phyloP scores from a whole-genome alignment of 2,888 invertebrate genomes.

The Stenoptilia bipunctidactyla region DNA sequence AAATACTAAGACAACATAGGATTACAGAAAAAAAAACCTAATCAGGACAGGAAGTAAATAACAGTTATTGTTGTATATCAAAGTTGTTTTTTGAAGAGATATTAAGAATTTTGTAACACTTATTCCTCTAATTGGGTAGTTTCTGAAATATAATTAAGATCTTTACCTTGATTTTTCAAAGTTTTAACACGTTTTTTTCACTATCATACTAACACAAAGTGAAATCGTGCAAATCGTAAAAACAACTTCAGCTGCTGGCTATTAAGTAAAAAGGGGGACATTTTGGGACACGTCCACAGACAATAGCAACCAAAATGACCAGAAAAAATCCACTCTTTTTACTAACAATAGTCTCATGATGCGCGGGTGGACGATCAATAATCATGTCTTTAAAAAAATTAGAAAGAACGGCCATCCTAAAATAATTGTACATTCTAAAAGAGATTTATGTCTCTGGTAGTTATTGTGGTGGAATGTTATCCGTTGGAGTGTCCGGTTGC shows the following conservation, averaged over 20 bases:
- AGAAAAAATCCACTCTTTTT: constrained; percentile 60
- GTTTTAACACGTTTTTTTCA: too few relatives aligned
- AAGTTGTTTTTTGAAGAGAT: too few relatives aligned
- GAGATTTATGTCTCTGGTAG: constrained; percentile 62
- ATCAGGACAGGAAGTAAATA: too few relatives aligned
- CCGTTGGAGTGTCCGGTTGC: constrained; percentile 54
- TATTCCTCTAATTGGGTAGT: too few relatives aligned
- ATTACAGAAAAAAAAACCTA: too few relatives aligned
- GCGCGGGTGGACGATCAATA: constrained; percentile 66
- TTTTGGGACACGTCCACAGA: constrained; percentile 53
- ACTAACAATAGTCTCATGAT: constrained; percentile 47
- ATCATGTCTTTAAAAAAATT: constrained; percentile 36
- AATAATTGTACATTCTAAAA: constrained; percentile 62
- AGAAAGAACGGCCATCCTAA: constrained; percentile 29
- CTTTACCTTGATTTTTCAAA: too few relatives aligned
- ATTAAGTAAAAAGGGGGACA: constrained; percentile 52
- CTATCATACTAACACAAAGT: not conserved
- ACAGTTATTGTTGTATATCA: too few relatives aligned
- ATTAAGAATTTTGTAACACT: too few relatives aligned
- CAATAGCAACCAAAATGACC: constrained; percentile 59
- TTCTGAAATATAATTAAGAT: too few relatives aligned
- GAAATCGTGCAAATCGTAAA: not conserved
- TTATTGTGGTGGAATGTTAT: constrained; percentile 51
- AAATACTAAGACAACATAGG: too few relatives aligned
- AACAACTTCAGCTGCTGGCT: constrained; percentile 46